phyloP scores from a whole-genome alignment of 2,888 invertebrate genomes.

The Xestobium rufovillosum region DNA sequence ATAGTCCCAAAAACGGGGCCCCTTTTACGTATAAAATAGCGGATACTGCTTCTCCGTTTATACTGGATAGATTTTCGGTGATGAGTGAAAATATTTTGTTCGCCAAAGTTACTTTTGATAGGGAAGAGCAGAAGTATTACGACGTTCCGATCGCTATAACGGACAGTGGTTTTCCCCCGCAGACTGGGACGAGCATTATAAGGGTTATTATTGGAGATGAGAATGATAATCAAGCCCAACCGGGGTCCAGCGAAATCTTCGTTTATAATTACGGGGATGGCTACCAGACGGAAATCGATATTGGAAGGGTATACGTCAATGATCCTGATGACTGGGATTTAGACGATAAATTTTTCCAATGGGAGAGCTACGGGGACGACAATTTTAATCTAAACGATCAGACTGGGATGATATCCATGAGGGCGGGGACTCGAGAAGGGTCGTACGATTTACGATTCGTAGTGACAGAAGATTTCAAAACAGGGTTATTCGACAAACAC shows the following conservation, averaged over 20 bases:
- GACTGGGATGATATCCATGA: constrained; percentile 85
- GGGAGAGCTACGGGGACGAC: constrained; percentile 50
- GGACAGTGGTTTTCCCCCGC: constrained; percentile 68
- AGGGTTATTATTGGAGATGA: constrained; percentile 88
- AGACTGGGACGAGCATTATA: constrained; percentile 75
- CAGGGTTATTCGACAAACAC: constrained; percentile 51
- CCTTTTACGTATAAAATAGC: constrained; percentile 73
- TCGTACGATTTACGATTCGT: constrained; percentile 67
- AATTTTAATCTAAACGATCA: constrained; percentile 67
- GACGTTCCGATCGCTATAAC: constrained; percentile 81
- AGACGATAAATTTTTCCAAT: constrained; percentile 79
- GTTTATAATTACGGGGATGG: constrained; percentile 84
- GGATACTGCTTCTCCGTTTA: constrained; percentile 57
- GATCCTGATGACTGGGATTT: constrained; percentile 98
- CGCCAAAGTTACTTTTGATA: constrained; percentile 72
- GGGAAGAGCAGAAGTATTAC: constrained; percentile 82
- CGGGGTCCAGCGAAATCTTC: constrained; percentile 83
- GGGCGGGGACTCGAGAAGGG: constrained; percentile 64
- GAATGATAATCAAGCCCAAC: constrained; percentile 86
- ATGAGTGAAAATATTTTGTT: constrained; percentile 54
- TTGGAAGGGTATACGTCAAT: constrained; percentile 88
- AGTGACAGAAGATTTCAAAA: constrained; percentile 61
- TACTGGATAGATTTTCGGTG: constrained; percentile 65
- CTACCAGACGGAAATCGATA: constrained; percentile 66
- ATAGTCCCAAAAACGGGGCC: constrained; percentile 77